Conservation (phyloP, 2,888 invertebrate genomes). For the Hirtodrosophila trivittata region DNA sequence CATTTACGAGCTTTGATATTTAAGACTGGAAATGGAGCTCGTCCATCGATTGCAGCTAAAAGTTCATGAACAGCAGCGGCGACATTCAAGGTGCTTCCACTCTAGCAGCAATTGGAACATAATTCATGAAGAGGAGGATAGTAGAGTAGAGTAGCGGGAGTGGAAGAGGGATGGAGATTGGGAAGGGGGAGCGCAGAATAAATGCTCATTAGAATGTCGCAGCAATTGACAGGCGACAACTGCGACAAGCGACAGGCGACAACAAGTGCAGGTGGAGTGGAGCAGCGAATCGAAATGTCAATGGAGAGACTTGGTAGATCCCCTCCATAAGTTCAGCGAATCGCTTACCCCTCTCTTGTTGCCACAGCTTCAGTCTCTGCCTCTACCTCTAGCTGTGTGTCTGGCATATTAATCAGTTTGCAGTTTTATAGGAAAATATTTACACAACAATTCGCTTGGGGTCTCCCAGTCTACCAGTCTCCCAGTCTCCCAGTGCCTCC, state of each 20-base stretch:
- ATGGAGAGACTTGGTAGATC: slow-evolving; percentile 1
- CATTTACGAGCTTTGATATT: slow-evolving; percentile 57
- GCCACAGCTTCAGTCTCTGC: neutral
- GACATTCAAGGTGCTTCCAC: slow-evolving; percentile 49
- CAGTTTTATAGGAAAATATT: slow-evolving; percentile 51
- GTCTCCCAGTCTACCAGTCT: neutral
- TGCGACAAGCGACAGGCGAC: slow-evolving; percentile 10
- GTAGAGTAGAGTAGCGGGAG: neutral
- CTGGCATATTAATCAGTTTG: slow-evolving; percentile 29
- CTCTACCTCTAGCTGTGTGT: neutral
- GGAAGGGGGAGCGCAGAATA: slow-evolving; percentile 3
- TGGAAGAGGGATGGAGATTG: slow-evolving; percentile 4
- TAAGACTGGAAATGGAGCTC: slow-evolving; percentile 47
- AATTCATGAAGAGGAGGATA: too few species aligned
- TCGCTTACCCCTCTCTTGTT: neutral
- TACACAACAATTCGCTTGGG: slow-evolving; percentile 40
- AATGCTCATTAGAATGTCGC: slow-evolving; percentile 69
- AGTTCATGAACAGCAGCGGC: slow-evolving; percentile 62
- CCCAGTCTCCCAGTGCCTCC: neutral
- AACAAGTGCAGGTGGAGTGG: slow-evolving; percentile 40
- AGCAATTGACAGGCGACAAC: slow-evolving; percentile 52
- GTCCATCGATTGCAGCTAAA: slow-evolving; percentile 32
- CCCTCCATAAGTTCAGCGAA: neutral
- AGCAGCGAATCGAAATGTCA: slow-evolving; percentile 44
- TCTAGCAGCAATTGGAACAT: slow-evolving; percentile 39